phyloP scores from a whole-genome alignment of 2,888 invertebrate species.

The Ephialtes manifestator region DNA sequence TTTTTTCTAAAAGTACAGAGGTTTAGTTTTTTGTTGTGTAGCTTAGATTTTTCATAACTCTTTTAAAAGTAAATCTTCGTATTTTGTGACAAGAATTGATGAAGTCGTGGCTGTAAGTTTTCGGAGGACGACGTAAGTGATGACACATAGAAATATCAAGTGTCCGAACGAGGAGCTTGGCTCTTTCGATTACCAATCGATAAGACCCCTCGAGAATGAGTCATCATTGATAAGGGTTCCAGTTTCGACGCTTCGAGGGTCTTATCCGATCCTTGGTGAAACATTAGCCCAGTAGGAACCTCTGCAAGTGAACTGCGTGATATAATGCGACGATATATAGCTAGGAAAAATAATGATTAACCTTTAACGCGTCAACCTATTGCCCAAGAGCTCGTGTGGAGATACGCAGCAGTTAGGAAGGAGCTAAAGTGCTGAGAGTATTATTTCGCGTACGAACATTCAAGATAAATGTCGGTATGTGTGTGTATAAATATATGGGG shows the following conservation, averaged over 20 bases:
- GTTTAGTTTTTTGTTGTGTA: background rate
- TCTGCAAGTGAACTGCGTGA: background rate
- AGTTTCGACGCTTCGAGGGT: background rate
- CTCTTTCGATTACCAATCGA: slow-evolving; percentile 74
- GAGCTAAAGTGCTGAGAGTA: slow-evolving; percentile 3
- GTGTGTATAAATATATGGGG: background rate
- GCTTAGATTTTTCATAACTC: background rate
- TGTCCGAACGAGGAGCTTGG: slow-evolving; percentile 54
- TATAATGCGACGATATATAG: background rate
- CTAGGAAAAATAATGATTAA: slow-evolving; percentile 52
- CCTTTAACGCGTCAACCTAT: slow-evolving; percentile 54
- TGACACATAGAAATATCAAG: slow-evolving; percentile 69
- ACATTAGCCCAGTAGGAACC: background rate
- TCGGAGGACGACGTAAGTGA: background rate
- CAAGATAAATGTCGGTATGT: slow-evolving; percentile 24
- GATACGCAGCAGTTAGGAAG: slow-evolving; percentile 3
- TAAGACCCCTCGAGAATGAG: slow-evolving; percentile 60
- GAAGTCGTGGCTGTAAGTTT: background rate
- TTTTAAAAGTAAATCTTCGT: background rate
- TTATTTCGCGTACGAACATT: slow-evolving; percentile 20
- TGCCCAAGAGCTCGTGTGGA: slow-evolving; percentile 28
- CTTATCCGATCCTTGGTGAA: background rate
- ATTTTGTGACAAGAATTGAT: background rate
- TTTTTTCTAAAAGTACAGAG: too few species aligned
- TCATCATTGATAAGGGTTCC: slow-evolving; percentile 71